Conservation (phyloP, 2,888 invertebrate species). For the Pediacus dermestoides region DNA sequence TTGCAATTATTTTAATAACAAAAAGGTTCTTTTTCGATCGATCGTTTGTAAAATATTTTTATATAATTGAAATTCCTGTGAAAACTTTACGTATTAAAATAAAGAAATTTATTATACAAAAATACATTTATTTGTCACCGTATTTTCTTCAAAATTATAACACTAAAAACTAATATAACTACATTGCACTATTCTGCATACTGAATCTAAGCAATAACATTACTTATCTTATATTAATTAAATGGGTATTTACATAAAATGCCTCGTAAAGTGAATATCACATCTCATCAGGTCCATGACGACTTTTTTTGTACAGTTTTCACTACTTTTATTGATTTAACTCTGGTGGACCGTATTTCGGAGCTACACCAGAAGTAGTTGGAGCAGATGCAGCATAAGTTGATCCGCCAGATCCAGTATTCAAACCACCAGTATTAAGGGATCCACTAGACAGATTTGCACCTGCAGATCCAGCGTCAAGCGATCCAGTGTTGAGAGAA, state of each 20-base stretch:
- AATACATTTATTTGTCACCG: conserved; percentile 34
- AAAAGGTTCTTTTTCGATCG: no score
- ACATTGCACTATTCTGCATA: no score
- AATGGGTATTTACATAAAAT: no score
- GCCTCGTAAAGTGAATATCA: no score
- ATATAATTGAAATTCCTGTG: conserved; percentile 9
- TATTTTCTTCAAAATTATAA: no score
- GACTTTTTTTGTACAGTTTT: no score
- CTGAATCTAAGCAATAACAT: no score
- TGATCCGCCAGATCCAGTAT: conserved; percentile 1
- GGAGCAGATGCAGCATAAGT: conserved; percentile 1
- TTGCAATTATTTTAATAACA: no score
- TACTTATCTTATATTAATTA: no score
- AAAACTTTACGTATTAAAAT: conserved; percentile 10
- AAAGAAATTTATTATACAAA: conserved; percentile 14
- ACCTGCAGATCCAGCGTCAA: neutral
- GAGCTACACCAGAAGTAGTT: neutral
- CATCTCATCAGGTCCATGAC: no score
- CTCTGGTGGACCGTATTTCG: conserved; percentile 33
- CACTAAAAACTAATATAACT: no score
- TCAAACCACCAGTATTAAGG: neutral
- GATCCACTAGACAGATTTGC: neutral
- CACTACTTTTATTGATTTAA: conserved; percentile 32
- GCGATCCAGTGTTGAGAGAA: conserved; percentile 1
- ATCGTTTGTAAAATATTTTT: conserved; percentile 7